Percentiles rank a stretch among this genome's conserved stretches.
These are phyloP conservation scores for Eublepharis macularius DNA, from an alignment of 2,113 vertebrate genomes.

Conservation along the genomic window DNA sequence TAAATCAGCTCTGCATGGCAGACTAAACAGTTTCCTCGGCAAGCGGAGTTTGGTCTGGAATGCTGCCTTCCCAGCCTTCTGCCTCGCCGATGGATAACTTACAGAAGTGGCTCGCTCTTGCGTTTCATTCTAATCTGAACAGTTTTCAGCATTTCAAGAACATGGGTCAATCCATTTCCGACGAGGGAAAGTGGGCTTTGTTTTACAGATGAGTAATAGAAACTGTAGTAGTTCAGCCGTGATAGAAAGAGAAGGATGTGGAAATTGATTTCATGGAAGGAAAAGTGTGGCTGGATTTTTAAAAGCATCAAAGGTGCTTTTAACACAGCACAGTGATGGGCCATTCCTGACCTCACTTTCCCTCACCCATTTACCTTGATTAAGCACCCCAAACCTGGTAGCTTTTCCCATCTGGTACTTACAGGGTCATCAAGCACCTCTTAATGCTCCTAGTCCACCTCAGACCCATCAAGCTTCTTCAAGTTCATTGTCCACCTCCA, in stretches of 20 bases:
- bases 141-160: conserved; percentile 23
- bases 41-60: neutral
- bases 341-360: no score
- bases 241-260: neutral
- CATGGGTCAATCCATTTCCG: neutral
- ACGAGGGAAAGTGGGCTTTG: neutral
- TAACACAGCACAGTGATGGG: no score
- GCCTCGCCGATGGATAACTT: neutral
- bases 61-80: neutral
- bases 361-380: no score
- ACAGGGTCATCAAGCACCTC: no score
- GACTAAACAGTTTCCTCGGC: conserved; percentile 10
- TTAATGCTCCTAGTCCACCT: no score
- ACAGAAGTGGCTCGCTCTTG: conserved; percentile 19
- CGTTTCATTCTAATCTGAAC: neutral
- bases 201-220: neutral
- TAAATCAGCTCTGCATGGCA: conserved; percentile 14
- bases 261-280: neutral
- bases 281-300: neutral
- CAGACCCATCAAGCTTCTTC: no score
- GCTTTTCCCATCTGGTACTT: no score
- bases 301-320: neutral
- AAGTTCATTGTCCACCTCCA: no score
- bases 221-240: neutral
- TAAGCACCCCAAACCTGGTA: no score